A percentile compares a stretch with the other conserved stretches of the same genome.
phyloP scores from a whole-genome alignment of 35 echinoderm and acorn worm genomes.

The Nesometra sesokonis region DNA sequence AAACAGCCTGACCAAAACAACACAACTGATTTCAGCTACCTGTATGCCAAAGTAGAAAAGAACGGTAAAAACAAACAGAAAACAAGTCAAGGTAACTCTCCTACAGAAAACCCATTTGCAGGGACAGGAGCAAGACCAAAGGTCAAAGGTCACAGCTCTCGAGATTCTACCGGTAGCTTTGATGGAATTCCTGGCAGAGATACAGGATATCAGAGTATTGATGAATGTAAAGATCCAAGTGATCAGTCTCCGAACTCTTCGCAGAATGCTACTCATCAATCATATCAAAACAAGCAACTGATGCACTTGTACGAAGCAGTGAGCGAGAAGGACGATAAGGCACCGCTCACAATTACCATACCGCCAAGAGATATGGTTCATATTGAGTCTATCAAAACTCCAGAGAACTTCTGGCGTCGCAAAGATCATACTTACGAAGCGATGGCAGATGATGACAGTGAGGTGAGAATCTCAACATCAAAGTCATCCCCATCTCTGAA shows the following conservation, averaged over 20 bases:
- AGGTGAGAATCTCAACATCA: background rate
- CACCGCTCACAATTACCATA: background rate
- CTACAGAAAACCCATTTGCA: background rate
- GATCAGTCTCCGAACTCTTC: background rate
- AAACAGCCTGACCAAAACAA: background rate
- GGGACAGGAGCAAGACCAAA: background rate
- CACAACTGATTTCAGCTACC: background rate
- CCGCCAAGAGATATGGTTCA: background rate
- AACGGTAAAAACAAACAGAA: background rate
- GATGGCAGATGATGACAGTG: background rate
- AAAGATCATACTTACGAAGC: background rate
- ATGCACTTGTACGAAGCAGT: background rate
- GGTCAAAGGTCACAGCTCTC: background rate
- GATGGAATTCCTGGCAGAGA: background rate
- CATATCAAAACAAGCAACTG: background rate
- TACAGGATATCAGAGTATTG: background rate
- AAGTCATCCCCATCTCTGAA: background rate
- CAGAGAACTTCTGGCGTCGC: background rate
- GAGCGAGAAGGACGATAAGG: background rate
- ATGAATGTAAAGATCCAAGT: background rate
- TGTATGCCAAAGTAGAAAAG: background rate
- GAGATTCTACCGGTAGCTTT: background rate
- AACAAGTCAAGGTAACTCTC: background rate
- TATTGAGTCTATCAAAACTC: background rate
- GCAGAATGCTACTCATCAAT: background rate